Evolutionary conservation across 2,888 invertebrate genomes (phyloP), one percentile per base, ranked within the genome.

Genomic region (Clostera curtula): DNA sequence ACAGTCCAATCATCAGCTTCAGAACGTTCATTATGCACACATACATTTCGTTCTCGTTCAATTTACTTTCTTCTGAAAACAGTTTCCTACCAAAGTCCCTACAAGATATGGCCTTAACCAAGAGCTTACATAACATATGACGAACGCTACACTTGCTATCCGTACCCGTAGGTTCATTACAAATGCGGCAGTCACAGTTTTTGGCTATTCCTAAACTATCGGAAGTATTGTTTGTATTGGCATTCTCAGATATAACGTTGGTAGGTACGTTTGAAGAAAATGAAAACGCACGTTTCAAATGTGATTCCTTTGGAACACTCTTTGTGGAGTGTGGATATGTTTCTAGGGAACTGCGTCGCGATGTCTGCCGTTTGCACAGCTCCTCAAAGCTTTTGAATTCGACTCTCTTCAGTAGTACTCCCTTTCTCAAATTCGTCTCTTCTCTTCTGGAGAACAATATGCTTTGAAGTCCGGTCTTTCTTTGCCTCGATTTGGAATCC

Each of bases 1-100:
- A 84, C 36, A 85, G 59, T 31, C 82, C 83, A 36, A 84, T 49
- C 56, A 85, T 53, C 48, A 83, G 57, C 50, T 80, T 80, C 36
- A 84, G 39, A 29, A 76, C 58, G 42, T 77, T 64, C 52, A 76
- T 60, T 34, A 82, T 35, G 54, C 77, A 75, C 30, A 45, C 65
- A 39, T 64, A 74, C 76, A 79, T 79, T 56, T 79, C 80, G 20
- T 53, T 58, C 9, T 74, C 71, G 19, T 58, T 65, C 27, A 61
- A 35, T 50, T 71, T 73, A 45, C 72, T 73, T 31, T 74, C 74
- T 36, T 79, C 77, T 64, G 64, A 68, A 51, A 53, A 70, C 8
- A 68, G 58, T 35, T 67, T 68, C 43, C 64, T 74, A 44, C 61
- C 53, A 11, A 56, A 59, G 8, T 60, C 54, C 30, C 50, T 62